phyloP scores from a whole-genome alignment of 2,797 vertebrate species.

The Benthosema pterotum region DNA sequence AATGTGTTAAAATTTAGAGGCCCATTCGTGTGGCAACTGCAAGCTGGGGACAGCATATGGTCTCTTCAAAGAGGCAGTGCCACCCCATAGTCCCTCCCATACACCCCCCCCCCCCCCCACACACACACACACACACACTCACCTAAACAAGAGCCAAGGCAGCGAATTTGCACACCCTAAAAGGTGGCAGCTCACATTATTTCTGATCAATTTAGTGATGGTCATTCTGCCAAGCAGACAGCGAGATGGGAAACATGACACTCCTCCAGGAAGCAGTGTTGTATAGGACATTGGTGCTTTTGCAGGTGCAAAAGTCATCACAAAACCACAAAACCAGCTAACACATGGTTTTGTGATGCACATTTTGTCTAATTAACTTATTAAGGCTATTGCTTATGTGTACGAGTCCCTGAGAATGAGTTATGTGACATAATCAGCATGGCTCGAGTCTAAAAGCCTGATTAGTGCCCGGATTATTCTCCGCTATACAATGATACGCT shows the following conservation, averaged over 20 bases:
- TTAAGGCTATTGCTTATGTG: no score
- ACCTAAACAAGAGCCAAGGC: conserved; percentile 54
- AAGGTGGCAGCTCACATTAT: conserved; percentile 53
- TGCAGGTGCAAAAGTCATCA: background rate
- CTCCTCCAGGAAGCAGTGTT: background rate
- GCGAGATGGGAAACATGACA: conserved; percentile 23
- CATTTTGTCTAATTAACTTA: background rate
- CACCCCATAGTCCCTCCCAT: conserved; percentile 16
- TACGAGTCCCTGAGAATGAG: no score
- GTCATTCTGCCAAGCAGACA: conserved; percentile 47
- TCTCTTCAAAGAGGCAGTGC: conserved; percentile 48
- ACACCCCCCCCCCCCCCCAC: conserved; percentile 31
- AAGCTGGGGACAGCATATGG: conserved; percentile 88
- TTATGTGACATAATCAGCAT: no score
- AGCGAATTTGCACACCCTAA: conserved; percentile 24
- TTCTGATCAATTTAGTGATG: conserved; percentile 61
- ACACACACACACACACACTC: conserved; percentile 21
- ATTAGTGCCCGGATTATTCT: no score
- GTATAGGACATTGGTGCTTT: background rate
- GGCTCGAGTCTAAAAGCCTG: no score
- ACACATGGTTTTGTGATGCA: background rate
- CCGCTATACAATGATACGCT: no score
- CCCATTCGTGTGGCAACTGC: conserved; percentile 80
- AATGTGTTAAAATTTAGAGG: conserved; percentile 84
- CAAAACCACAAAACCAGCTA: background rate